phyloP scores from a whole-genome alignment of 92 coral and sea anemone species.

The Zoanthus sansibaricus region DNA sequence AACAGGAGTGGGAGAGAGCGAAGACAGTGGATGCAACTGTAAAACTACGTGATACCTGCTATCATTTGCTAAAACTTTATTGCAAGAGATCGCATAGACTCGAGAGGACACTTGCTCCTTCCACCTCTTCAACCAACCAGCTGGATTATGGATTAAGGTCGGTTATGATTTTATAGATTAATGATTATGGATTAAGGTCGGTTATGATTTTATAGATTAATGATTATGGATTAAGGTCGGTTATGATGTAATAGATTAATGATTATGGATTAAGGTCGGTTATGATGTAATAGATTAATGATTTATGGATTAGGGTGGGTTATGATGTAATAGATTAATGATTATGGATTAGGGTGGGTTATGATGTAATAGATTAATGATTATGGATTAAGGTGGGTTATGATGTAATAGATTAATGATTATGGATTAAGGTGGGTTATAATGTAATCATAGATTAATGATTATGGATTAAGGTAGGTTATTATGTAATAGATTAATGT shows the following conservation, averaged over 20 bases:
- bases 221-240: too few species aligned
- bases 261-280: too few species aligned
- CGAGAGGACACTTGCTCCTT: slow-evolving; percentile 86
- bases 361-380: too few species aligned
- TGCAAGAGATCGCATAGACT: slow-evolving; percentile 94
- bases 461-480: slow-evolving; percentile 90
- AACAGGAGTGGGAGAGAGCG: slow-evolving; percentile 46
- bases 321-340: neutral
- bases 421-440: too few species aligned
- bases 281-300: slow-evolving; percentile 1
- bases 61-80: slow-evolving; percentile 91
- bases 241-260: too few species aligned
- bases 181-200: too few species aligned
- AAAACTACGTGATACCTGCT: slow-evolving; percentile 83
- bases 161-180: too few species aligned
- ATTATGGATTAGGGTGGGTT: too few species aligned
- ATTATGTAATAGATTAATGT: neutral
- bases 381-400: too few species aligned
- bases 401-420: too few species aligned
- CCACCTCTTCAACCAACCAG: slow-evolving; percentile 84
- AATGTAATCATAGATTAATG: slow-evolving; percentile 1
- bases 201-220: too few species aligned
- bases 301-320: slow-evolving; percentile 91
- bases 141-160: slow-evolving; percentile 95
- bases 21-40: slow-evolving; percentile 52